These are phyloP conservation scores for Ridgeia piscesae DNA, from an alignment of 1,140 invertebrate species.

Conservation along the genomic window DNA sequence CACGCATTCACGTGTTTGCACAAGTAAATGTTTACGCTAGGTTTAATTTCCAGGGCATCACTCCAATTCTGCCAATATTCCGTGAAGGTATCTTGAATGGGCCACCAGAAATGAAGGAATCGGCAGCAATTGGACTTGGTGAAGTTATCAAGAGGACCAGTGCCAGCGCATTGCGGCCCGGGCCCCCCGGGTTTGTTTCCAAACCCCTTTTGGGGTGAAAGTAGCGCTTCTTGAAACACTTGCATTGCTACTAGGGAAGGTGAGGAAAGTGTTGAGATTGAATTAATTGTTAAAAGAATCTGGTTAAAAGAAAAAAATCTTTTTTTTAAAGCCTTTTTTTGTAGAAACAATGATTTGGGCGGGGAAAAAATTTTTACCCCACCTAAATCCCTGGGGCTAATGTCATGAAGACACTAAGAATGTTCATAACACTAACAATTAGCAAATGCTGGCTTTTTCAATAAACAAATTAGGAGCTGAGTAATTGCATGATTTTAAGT, in stretches of 20 bases:
- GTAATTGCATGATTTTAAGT: too few relatives aligned
- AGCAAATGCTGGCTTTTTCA: too few relatives aligned
- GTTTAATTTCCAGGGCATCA: slow-evolving; percentile 70
- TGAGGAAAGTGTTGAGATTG: slow-evolving; percentile 26
- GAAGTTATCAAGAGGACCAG: slow-evolving; percentile 85
- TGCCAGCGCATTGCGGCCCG: slow-evolving; percentile 78
- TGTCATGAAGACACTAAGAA: too few relatives aligned
- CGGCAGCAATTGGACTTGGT: slow-evolving; percentile 88
- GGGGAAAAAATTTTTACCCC: too few relatives aligned
- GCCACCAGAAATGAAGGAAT: slow-evolving; percentile 90
- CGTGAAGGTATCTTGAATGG: slow-evolving; percentile 95
- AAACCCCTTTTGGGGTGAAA: slow-evolving; percentile 92
- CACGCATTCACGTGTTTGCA: background rate
- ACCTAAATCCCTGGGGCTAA: too few relatives aligned
- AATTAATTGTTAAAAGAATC: slow-evolving; percentile 16
- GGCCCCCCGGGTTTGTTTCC: too few relatives aligned
- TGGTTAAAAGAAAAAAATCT: background rate
- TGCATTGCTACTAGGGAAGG: slow-evolving; percentile 77
- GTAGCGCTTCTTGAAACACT: slow-evolving; percentile 93
- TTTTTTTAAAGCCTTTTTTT: background rate
- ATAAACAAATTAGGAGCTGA: too few relatives aligned
- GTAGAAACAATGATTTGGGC: background rate
- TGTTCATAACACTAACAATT: too few relatives aligned
- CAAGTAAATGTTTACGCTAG: background rate
- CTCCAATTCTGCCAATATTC: slow-evolving; percentile 90